Evolutionary conservation across 2,888 invertebrate genomes (phyloP), one percentile per base, ranked within the genome.

Genomic region (Choristoneura rosaceana): DNA sequence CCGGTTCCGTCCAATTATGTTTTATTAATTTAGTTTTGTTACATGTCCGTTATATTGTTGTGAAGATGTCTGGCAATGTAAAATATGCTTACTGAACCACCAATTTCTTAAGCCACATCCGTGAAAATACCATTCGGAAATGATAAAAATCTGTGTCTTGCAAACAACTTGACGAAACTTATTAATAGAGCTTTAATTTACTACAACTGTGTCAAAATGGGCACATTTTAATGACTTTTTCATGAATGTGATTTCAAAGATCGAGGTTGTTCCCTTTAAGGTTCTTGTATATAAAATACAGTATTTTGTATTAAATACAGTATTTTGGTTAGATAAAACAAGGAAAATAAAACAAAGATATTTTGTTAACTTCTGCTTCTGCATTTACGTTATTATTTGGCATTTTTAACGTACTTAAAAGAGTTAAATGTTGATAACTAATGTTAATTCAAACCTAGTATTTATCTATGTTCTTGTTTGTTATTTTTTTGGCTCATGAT

Each of bases 1-100:
- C 43, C 62, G 17, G 33, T 12, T 66, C 55, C 55, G 55, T 45
- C 9, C 47, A 15, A 34, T 12, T 61, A 64, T 34, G 15, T 34
- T 59, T 33, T 34, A 59, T 59, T 59, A n/a, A 2, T 5, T 33
- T 58, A 8, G 34, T 59, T 59, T 59, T 14, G 33, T 55, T 55
- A 55, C 17, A 55, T 55, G 50, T 15, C 7, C 15, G 52, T 55
- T 55, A 55, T 3, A 55, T 55, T 55, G 25, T 25, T 25, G 25
- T 55, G 25, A 55, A 10, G 55, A 55, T 55, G 4, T 25, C 25
- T n/a, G 55, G 25, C 12, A 25, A 55, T 15, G 9, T 0, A 8
- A 9, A 2, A 52, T 17, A n/a, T 9, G 3, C 43, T 3, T 25
- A 25, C 25, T 25, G 25, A 25, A 25, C 25, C 25, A 25, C 25